Base-by-base conservation (phyloP, 2,113 vertebrate species). In the Lasiurus borealis region DNA sequence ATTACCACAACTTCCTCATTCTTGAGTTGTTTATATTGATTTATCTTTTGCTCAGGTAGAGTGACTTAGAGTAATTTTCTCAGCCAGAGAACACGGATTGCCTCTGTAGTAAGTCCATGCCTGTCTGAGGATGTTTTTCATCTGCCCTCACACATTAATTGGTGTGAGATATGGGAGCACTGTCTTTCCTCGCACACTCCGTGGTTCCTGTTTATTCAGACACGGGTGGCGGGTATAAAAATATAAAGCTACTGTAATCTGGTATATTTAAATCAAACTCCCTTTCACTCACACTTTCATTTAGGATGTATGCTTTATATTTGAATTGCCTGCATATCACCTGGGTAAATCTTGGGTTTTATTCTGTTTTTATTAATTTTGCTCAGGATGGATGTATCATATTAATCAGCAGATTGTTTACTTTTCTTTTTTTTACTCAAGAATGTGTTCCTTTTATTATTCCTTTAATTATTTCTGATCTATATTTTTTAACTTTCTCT, bases 11-110 rank as follows among this genome's bases (percentile, higher is more conserved):
- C 95, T 78, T 95, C 96, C 89, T 95, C 85, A 10, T 81, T 96
- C 89, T 88, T 59, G 85, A 96, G 92, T 95, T 97, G 96, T 97
- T 97, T 95, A 86, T 97, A 95, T 86, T 96, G 96, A 97, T 96
- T 92, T 85, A 97, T 97, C 94, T 93, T 96, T 87, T 71, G 83
- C 96, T 95, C 95, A 97, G 96, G 97, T 97, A 75, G 90, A 96
- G 82, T 91, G 96, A 93, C 96, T 96, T 88, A 94, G 97, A 97
- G 96, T 94, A 80, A 96, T 97, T 95, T 95, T 95, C 93, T 97
- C 93, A 4, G 85, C 57, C 21, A 80, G 80, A 64, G 48, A 88
- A 48, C 50, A 59, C 0, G 54, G 82, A 94, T 92, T 85, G 78
- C 85, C 75, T 95, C 73, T 54, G 91, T 80, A 64, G 44, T 44